Conservation (phyloP, 2,888 invertebrate species). For the Melanotus villosus region DNA sequence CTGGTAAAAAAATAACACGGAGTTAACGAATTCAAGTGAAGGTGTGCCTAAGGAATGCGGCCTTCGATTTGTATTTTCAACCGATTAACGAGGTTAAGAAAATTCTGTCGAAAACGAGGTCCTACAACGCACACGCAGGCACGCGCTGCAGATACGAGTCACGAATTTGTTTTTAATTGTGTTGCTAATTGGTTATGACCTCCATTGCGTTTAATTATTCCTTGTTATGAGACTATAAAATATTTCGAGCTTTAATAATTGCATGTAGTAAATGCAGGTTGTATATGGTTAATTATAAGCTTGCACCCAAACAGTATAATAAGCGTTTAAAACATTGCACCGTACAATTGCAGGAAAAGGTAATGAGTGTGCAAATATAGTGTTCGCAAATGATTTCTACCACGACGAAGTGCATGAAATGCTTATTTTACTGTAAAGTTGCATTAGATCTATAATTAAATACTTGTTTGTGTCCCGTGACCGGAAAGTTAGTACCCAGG, state of each 20-base stretch:
- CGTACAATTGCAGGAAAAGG: constrained; percentile 18
- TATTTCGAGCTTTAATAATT: background rate
- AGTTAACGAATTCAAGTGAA: constrained; percentile 4
- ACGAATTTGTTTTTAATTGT: constrained; percentile 22
- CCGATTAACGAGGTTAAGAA: constrained; percentile 29
- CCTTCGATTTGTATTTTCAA: constrained; percentile 23
- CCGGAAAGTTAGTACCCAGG: background rate
- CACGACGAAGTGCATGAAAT: background rate
- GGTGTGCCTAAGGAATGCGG: constrained; percentile 22
- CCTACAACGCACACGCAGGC: constrained; percentile 5
- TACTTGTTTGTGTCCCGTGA: background rate
- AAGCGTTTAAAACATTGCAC: background rate
- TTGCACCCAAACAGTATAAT: constrained; percentile 4
- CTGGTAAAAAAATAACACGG: background rate
- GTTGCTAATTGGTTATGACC: constrained; percentile 6
- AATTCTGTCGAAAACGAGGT: constrained; percentile 18
- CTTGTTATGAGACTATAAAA: background rate
- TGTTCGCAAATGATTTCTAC: background rate
- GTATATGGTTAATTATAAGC: background rate
- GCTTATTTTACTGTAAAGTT: constrained; percentile 7
- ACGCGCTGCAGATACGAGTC: constrained; percentile 7
- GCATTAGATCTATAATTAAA: too few species aligned
- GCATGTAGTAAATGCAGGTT: background rate
- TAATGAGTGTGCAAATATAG: background rate
- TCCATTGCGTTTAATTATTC: constrained; percentile 7